These are phyloP conservation scores for Corbicula japonica DNA, from an alignment of 2,888 invertebrate species.

Conservation along the genomic window DNA sequence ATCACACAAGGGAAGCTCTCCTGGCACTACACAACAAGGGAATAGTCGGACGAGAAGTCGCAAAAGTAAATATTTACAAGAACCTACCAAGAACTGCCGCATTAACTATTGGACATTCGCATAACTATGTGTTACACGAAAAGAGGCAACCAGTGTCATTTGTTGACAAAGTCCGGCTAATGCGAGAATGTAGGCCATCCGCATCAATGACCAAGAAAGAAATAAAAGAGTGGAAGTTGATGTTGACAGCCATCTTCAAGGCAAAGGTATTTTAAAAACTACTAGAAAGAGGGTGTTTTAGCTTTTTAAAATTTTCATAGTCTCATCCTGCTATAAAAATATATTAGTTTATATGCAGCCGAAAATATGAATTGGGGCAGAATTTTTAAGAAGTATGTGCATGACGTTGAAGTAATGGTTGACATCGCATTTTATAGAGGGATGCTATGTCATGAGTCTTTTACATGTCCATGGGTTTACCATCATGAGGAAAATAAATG, in stretches of 20 bases:
- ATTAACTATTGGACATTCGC: neutral
- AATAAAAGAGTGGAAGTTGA: neutral
- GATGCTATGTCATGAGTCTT: too few species aligned
- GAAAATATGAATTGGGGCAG: neutral
- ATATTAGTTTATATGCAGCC: neutral
- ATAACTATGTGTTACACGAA: neutral
- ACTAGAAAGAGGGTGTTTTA: neutral
- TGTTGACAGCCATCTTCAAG: neutral
- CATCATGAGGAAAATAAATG: too few species aligned
- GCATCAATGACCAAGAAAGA: neutral
- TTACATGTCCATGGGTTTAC: too few species aligned
- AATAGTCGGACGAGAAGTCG: neutral
- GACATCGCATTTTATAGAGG: too few species aligned
- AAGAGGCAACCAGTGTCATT: neutral
- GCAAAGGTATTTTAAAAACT: neutral
- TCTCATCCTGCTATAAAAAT: neutral
- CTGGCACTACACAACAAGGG: neutral
- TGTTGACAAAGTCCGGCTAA: constrained; percentile 2
- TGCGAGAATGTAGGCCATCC: neutral
- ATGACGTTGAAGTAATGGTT: neutral
- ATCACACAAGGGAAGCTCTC: neutral
- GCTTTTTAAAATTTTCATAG: neutral
- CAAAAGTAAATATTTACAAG: neutral
- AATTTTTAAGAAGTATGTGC: neutral
- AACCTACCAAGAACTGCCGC: neutral